Conservation (phyloP, 2,113 vertebrate genomes). For the Potamarius usumacintae region DNA sequence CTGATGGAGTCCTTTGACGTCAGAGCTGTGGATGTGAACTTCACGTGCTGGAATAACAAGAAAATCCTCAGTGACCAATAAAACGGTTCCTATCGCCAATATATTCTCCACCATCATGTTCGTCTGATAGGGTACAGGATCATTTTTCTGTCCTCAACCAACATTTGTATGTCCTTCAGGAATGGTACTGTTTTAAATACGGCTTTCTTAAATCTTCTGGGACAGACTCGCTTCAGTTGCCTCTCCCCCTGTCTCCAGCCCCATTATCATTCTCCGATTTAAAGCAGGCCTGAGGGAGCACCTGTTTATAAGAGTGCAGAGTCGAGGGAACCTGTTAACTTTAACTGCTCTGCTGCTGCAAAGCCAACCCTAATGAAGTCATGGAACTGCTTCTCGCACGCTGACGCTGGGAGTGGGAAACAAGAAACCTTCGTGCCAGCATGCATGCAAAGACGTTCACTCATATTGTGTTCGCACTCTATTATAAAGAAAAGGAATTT, state of each 20-base stretch:
- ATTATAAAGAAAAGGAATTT: background rate
- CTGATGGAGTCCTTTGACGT: background rate
- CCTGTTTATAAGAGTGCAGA: slow-evolving; percentile 64
- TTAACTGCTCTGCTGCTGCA: slow-evolving; percentile 51
- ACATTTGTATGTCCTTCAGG: slow-evolving; percentile 50
- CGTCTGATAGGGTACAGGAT: slow-evolving; percentile 27
- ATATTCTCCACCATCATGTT: slow-evolving; percentile 9
- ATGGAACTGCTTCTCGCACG: slow-evolving; percentile 30
- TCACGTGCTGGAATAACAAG: background rate
- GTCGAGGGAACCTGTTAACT: slow-evolving; percentile 57
- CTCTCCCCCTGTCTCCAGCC: slow-evolving; percentile 49
- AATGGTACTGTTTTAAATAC: slow-evolving; percentile 51
- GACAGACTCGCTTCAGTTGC: slow-evolving; percentile 54
- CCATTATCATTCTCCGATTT: slow-evolving; percentile 64
- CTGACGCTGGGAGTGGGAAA: slow-evolving; percentile 25
- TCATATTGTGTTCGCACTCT: background rate
- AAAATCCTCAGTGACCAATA: slow-evolving; percentile 1
- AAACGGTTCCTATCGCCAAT: background rate
- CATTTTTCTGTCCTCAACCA: slow-evolving; percentile 45
- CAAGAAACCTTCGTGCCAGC: background rate
- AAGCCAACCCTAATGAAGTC: slow-evolving; percentile 52
- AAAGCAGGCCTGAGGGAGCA: slow-evolving; percentile 64
- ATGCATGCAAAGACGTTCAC: background rate
- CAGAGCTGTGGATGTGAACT: background rate
- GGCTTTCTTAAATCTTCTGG: slow-evolving; percentile 46